Evolutionary conservation across 2,797 vertebrate genomes (phyloP), one percentile per base, ranked within the genome.

Genomic region (Oreortyx pictus): DNA sequence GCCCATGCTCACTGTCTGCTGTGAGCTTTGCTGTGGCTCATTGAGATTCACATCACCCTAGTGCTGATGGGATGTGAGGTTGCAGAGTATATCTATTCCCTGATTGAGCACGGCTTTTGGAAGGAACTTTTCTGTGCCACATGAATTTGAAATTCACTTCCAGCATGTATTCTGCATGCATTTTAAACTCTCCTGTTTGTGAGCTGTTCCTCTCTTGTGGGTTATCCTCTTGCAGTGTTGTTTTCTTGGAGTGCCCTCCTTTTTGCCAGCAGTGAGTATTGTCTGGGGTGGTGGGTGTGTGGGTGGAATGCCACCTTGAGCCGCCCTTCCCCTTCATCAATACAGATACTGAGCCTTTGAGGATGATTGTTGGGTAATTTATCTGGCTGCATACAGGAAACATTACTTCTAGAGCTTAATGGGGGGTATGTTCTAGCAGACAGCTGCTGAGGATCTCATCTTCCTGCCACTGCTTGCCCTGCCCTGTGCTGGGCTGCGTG

Each of bases 91-190:
- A 90, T 89, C 82, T 89, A 9, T 60, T 90, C 73, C 50, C 72
- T 90, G 75, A 87, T 6, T 87, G 75, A 90, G 46, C 1, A 0
- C 3, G 6, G 49, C 86, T 84, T 93, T 82, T 62, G 72, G 75
- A 91, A 88, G 24, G 37, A 80, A 75, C 57, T 93, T 96, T 52
- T 67, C 92, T 72, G 71, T 77, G 31, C 49, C 3, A 0, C 8
- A 3, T 74, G 75, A 86, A 94, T 92, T 84, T 62, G 54, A 80
- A 96, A 92, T 88, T 76, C 67, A 19, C 20, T 86, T 79, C 71
- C 80, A 83, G 29, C 12, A 22, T 27, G 37, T 84, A 27, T 49
- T 86, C 11, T 74, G 41, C 49, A 57, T n/a, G 23, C 1, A 0
- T 76, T 49, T 79, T 39, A 67, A 89, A 84, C n/a, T 43, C 57